Percentiles rank a stretch among this genome's conserved stretches.
Conservation (phyloP, 2,888 invertebrate genomes). For the Agonopterix arenella region DNA sequence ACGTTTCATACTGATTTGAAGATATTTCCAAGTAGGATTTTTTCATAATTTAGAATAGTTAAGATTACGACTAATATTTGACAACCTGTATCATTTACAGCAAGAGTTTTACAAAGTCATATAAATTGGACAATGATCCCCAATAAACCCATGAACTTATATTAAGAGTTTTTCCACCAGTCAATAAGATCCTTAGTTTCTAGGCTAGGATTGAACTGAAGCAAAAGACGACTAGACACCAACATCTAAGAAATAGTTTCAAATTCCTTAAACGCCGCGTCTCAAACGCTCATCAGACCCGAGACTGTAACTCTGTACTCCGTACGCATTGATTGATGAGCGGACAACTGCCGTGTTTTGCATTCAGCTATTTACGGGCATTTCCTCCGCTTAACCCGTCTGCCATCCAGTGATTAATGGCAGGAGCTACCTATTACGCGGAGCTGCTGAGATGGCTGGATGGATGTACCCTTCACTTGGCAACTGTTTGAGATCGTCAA, state of each 20-base stretch:
- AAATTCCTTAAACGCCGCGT: slow-evolving; percentile 9
- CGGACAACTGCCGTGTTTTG: slow-evolving; percentile 72
- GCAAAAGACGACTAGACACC: background rate
- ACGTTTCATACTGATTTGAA: no score
- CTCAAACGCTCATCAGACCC: slow-evolving; percentile 6
- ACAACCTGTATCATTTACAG: no score
- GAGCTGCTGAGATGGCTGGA: slow-evolving; percentile 21
- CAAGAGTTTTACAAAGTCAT: no score
- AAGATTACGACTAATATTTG: no score
- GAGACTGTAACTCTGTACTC: background rate
- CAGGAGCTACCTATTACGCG: slow-evolving; percentile 45
- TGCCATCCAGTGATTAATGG: slow-evolving; percentile 62
- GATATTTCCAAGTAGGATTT: no score
- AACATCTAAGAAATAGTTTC: background rate
- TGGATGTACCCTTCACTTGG: slow-evolving; percentile 41
- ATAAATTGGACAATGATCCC: no score
- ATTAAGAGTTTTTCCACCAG: no score
- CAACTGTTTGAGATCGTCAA: background rate
- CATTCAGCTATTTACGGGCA: slow-evolving; percentile 74
- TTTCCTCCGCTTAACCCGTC: slow-evolving; percentile 73
- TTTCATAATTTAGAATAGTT: no score
- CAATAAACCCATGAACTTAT: no score
- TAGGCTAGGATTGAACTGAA: background rate
- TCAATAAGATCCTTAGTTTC: no score
- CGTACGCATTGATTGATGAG: slow-evolving; percentile 63